Percentiles rank a stretch among this genome's conserved stretches.
phyloP scores from a whole-genome alignment of 2,113 vertebrate species.

The Rhabdornis inornatus region DNA sequence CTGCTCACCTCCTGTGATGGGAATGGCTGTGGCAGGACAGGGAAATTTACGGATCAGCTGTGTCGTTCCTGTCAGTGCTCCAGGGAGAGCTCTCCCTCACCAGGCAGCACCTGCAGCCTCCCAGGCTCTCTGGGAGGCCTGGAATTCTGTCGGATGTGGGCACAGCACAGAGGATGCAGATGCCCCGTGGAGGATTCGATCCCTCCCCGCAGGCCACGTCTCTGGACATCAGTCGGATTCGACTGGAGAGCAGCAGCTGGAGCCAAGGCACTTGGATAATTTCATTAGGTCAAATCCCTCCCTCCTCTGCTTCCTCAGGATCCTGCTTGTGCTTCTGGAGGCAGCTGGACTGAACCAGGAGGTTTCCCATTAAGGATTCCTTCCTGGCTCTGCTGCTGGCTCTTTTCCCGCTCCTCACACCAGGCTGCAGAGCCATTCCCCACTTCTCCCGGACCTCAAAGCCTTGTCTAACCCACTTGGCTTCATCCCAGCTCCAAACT shows the following conservation, averaged over 20 bases:
- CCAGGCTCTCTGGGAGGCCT: background rate
- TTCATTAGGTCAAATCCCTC: background rate
- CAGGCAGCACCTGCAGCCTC: background rate
- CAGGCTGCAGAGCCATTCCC: background rate
- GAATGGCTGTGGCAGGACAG: background rate
- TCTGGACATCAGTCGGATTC: background rate
- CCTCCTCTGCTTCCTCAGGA: background rate
- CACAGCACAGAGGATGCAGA: fast-evolving
- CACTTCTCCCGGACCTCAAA: background rate
- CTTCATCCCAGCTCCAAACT: background rate
- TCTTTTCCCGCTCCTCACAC: background rate
- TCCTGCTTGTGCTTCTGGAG: background rate
- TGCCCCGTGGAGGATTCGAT: background rate
- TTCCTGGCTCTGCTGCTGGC: background rate
- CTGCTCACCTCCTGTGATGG: background rate
- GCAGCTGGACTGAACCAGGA: background rate
- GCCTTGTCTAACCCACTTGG: conserved; percentile 36
- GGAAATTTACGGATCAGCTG: background rate
- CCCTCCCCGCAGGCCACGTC: fast-evolving
- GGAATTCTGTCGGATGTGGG: fast-evolving
- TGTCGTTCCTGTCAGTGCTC: background rate
- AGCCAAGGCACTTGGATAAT: background rate
- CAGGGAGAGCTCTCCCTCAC: background rate
- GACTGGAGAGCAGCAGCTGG: background rate
- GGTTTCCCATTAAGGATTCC: background rate